phyloP scores from a whole-genome alignment of 2,888 invertebrate genomes.

The Diachrysia chrysitis region DNA sequence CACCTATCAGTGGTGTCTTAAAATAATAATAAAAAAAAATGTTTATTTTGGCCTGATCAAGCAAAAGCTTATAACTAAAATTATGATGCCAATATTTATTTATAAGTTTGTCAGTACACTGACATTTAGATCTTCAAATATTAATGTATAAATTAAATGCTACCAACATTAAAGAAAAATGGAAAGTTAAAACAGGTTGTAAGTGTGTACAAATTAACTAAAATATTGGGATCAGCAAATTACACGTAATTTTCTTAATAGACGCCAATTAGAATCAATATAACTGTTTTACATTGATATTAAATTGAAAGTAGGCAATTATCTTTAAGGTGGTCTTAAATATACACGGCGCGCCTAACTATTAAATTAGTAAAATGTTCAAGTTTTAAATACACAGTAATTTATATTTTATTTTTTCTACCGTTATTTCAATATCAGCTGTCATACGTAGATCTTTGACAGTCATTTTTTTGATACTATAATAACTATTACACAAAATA shows the following conservation, averaged over 20 bases:
- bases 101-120: not conserved
- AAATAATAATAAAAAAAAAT: too few relatives aligned
- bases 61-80: too few relatives aligned
- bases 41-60: not conserved
- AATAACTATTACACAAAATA: too few relatives aligned
- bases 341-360: not conserved
- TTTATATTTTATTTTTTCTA: too few relatives aligned
- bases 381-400: too few relatives aligned
- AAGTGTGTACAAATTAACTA: not conserved
- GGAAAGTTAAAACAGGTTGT: too few relatives aligned
- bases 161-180: not conserved
- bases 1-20: too few relatives aligned
- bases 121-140: not conserved
- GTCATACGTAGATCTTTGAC: too few relatives aligned
- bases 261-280: constrained; percentile 35
- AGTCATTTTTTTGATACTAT: too few relatives aligned
- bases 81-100: not conserved
- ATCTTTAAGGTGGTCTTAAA: constrained; percentile 33
- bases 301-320: constrained; percentile 22
- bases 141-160: not conserved
- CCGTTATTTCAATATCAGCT: too few relatives aligned
- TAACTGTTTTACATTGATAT: constrained; percentile 16
- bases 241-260: constrained; percentile 27
- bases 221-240: constrained; percentile 38
- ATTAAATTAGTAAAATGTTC: not conserved